Conservation (phyloP, 2,797 vertebrate species). For the Lophotriccus pileatus region DNA sequence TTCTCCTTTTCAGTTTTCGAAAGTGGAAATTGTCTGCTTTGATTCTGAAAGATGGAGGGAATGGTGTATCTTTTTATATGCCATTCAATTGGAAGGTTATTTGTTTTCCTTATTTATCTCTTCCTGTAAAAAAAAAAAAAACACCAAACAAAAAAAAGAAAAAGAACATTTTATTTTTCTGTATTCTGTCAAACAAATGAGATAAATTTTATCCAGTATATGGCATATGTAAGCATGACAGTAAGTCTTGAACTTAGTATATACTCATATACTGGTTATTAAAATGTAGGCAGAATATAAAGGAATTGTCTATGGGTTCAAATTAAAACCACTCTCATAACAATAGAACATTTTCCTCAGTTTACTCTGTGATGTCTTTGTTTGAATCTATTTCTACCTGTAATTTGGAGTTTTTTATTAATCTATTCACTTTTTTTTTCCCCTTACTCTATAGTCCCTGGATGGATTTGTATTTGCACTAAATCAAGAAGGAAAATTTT, state of each 20-base stretch:
- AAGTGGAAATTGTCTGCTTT: neutral
- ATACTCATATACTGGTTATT: conserved; percentile 7
- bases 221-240: neutral
- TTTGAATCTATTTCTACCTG: neutral
- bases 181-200: neutral
- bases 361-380: neutral
- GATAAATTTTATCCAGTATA: conserved; percentile 1
- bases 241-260: neutral
- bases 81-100: neutral
- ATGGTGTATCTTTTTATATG: neutral
- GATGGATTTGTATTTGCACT: conserved; percentile 99
- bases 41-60: neutral
- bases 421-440: conserved; percentile 50
- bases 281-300: neutral
- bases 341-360: neutral
- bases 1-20: neutral
- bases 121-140: neutral
- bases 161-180: neutral
- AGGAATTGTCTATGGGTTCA: neutral
- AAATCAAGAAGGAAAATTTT: conserved; percentile 99
- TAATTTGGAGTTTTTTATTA: conserved; percentile 23
- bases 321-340: neutral
- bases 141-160: neutral
- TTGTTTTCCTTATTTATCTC: conserved; percentile 37
- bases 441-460: conserved; percentile 85